Conservation (phyloP, 1,140 invertebrate species). For the Drosophila tropicalis region DNA sequence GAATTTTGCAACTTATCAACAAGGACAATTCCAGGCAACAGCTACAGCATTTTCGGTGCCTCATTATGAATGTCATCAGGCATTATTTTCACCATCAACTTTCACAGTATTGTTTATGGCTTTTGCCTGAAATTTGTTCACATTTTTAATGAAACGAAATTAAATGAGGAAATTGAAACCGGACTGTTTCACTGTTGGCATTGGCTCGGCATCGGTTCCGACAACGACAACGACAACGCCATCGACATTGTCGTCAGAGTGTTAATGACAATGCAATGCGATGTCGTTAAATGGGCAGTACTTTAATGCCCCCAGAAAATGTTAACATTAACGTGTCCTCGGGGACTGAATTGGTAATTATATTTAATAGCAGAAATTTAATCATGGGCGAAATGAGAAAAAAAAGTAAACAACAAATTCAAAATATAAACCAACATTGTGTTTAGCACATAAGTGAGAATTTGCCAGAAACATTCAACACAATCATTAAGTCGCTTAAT, state of each 20-base stretch:
- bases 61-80: constrained; percentile 76
- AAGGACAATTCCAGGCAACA: constrained; percentile 18
- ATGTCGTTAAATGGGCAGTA: constrained; percentile 9
- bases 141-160: constrained; percentile 12
- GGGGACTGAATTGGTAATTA: constrained; percentile 5
- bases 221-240: no score
- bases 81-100: constrained; percentile 74
- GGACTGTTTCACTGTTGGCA: background rate
- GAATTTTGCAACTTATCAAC: constrained; percentile 45
- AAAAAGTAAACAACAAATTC: no score
- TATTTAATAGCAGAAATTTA: constrained; percentile 2
- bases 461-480: no score
- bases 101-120: constrained; percentile 69
- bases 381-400: background rate
- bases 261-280: constrained; percentile 11
- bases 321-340: constrained; percentile 1
- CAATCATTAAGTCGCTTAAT: no score
- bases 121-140: constrained; percentile 26
- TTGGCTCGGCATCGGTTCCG: background rate
- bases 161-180: constrained; percentile 11
- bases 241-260: constrained; percentile 14
- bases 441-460: no score
- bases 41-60: constrained; percentile 48
- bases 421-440: no score
- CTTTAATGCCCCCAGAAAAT: background rate